phyloP scores from a whole-genome alignment of 2,888 invertebrate genomes.

The Hedya salicella region DNA sequence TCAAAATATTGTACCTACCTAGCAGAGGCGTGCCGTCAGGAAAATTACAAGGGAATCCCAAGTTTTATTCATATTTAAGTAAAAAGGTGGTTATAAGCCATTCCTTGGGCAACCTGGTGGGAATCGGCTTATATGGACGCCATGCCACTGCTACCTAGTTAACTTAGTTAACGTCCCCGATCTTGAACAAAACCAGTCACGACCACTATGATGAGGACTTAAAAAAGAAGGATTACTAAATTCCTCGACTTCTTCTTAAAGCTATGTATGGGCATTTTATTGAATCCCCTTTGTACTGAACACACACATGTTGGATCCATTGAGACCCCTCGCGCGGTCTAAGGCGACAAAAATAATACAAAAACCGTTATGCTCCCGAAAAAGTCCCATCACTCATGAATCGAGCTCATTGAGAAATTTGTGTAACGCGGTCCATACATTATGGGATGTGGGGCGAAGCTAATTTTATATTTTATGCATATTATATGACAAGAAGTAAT shows the following conservation, averaged over 20 bases:
- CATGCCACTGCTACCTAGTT: too few species aligned
- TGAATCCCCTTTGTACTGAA: conserved; percentile 62
- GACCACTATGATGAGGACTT: not conserved
- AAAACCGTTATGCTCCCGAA: conserved; percentile 83
- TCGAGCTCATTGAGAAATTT: conserved; percentile 77
- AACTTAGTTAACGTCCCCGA: too few species aligned
- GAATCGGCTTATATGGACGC: too few species aligned
- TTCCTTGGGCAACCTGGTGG: too few species aligned
- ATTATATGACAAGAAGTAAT: conserved; percentile 15
- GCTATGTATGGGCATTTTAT: conserved; percentile 48
- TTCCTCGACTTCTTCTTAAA: conserved; percentile 2
- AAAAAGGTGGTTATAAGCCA: too few species aligned
- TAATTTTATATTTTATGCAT: conserved; percentile 31
- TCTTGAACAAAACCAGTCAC: not conserved
- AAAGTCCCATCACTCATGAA: conserved; percentile 81
- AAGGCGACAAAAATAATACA: conserved; percentile 82
- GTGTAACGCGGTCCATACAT: conserved; percentile 52
- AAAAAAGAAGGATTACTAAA: not conserved
- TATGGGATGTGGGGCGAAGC: conserved; percentile 50
- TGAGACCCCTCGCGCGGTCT: conserved; percentile 82
- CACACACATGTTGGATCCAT: conserved; percentile 77
- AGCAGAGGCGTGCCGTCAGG: too few species aligned
- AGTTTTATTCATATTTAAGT: too few species aligned
- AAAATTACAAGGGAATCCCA: too few species aligned
- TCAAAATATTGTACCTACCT: not conserved